Evolutionary conservation across 1,140 invertebrate genomes (phyloP), one percentile per base, ranked within the genome.

Genomic region (Hyles euphorbiae): DNA sequence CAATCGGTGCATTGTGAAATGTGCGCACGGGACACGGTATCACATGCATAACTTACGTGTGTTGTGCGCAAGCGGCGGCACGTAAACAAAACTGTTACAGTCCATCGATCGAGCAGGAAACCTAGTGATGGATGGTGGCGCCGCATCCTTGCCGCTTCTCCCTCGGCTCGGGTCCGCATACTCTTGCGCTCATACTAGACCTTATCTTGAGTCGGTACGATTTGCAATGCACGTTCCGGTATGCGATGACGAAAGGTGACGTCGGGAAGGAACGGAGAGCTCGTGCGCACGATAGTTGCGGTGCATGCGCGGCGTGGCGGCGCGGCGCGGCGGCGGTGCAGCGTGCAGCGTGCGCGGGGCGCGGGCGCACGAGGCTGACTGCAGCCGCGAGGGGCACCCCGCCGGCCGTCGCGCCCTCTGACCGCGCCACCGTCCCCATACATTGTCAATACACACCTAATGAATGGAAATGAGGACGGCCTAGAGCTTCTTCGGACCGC

Each of bases 401-500:
- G 67, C 49, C 36, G 22, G 56, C 48, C 61, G 58, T 64, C 62
- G 67, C 70, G 66, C 74, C 68, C 72, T 68, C 64, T 70, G 67
- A 72, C 67, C 70, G 70, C 72, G 58, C 70, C 67, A 68, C 68
- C 70, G 61, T 34, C 54, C 61, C 67, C 66, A 67, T 68, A 63
- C 67, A 76, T 78, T 83, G 77, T 82, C 83, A 85, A 87, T 79
- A 81, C 78, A 77, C 75, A 78, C 66, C 74, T 66, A 82, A 81
- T 83, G 76, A 87, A 87, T 87, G 83, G 81, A 82, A 85, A 81
- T 78, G 70, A 83, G 71, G 72, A 68, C 72, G 74, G 43, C 65
- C 46, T 48, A 22, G 63, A 60, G 44, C 55, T 61, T 57, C 50
- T 61, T 57, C 50, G 47, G n/a, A 7, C 52, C 43, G 48, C 50